Conservation (phyloP, 2,888 invertebrate species). For the Pseudococcus viburni region DNA sequence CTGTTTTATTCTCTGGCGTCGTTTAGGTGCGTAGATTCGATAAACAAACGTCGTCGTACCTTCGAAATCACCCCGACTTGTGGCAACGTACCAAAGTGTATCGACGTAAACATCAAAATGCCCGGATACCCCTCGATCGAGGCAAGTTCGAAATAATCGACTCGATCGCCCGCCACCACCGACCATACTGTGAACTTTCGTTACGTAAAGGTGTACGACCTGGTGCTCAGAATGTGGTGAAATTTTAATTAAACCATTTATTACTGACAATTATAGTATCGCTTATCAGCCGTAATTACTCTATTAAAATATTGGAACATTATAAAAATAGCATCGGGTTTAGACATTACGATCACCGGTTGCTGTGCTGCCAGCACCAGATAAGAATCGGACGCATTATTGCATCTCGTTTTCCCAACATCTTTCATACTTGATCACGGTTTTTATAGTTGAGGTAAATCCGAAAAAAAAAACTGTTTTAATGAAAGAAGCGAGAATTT, state of each 20-base stretch:
- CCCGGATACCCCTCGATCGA: background rate
- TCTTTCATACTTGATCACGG: background rate
- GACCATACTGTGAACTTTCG: background rate
- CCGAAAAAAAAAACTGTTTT: too few species aligned
- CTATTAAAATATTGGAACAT: conserved; percentile 34
- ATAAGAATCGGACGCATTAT: background rate
- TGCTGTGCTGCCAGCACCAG: background rate
- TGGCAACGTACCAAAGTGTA: background rate
- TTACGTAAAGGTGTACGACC: background rate
- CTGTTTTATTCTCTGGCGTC: conserved; percentile 19
- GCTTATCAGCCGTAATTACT: conserved; percentile 51
- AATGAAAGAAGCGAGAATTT: too few species aligned
- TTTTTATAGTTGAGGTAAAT: too few species aligned
- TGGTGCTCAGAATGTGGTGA: conserved; percentile 11
- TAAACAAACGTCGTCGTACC: background rate
- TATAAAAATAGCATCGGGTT: conserved; percentile 41
- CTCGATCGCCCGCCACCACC: background rate
- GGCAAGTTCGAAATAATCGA: background rate
- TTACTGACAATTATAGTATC: conserved; percentile 53
- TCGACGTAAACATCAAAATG: background rate
- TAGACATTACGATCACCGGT: background rate
- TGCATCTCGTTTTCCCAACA: background rate
- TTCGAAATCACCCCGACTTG: background rate
- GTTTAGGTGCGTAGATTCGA: background rate
- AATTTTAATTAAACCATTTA: conserved; percentile 46